Evolutionary conservation across 2,113 vertebrate species (phyloP), one percentile per base, ranked within the genome.

Genomic region (Thalassarche chlororhynchos): DNA sequence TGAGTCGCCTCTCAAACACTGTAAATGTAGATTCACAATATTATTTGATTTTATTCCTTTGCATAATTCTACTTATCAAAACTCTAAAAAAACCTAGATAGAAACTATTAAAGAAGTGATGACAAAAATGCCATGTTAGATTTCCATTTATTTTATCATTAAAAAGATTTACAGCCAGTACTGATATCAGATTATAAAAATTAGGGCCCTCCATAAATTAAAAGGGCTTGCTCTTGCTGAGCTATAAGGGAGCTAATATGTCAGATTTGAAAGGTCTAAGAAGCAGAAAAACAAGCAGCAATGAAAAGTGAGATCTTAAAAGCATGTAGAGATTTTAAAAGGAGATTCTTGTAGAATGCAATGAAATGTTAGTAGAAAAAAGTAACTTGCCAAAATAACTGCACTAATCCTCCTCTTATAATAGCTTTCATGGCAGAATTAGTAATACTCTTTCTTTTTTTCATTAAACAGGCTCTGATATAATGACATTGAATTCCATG

Each of bases 221-320:
- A 91, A 97, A 96, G 86, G 49, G 60, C 89, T 97, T 95, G 44
- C 87, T 95, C 89, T 97, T 98, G 95, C 86, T 95, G 57, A 96
- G 95, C 82, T 91, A 85, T 85, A 90, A 96, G 46, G 58, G 68
- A 77, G 52, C 76, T 94, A 96, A 55, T 94, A 97, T 69, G 75
- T 92, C 89, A 94, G 77, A 46, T 85, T 26, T 74, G 82, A 93
- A 96, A 96, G 76, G 54, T 60, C 64, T 75, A 62, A 93, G 88
- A 57, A 54, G 49, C 49, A 87, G 85, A 92, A 91, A 94, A 96
- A 97, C 68, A 97, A 95, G 74, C 69, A 42, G 74, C 75, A 91
- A 95, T 95, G 93, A 96, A 94, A 97, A 97, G 72, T 75, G 75
- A 96, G 84, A 92, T 87, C 94, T 98, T 98, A 95, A 98, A 97